Base-by-base conservation (phyloP, 2,113 vertebrate genomes). In the Ptilonorhynchus violaceus region DNA sequence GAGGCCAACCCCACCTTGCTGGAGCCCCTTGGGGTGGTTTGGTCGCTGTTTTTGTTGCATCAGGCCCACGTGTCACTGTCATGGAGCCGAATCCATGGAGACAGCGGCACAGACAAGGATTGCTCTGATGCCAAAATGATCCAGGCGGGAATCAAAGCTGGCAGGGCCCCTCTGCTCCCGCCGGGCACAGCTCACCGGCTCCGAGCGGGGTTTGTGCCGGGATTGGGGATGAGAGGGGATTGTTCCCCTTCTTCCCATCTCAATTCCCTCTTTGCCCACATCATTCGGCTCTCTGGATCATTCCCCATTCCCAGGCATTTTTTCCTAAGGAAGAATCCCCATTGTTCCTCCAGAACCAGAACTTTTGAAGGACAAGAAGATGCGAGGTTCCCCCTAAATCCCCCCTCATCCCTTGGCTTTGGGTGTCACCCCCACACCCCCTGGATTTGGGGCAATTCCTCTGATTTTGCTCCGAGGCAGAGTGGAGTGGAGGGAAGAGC, bases 311-410 rank as follows among this genome's bases (percentile, higher is more conserved):
- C 19, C 16, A 44, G 33, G 3, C 2, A 8, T 10, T 23, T 42
- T 16, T 69, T 66, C 31, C 18, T 6, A 8, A 17, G 23, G 23
- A 70, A 64, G 15, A 4, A 86, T 16, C 24, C 13, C 37, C 42
- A 9, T 10, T 47, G 77, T 41, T 59, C 28, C 47, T 35, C 47
- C 17, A n/a, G 23, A 69, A 24, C 16, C 55, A 11, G 28, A 33
- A 28, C 5, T 37, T 53, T 16, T 15, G 5, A 12, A 74, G 62
- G 19, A 14, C 21, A 22, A 6, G 10, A 30, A 24, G 35, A 13
- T 8, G 7, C 5, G 17, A 49, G 0, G 1, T 22, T 37, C 20
- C 10, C 20, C 49, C 35, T 33, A 4, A 15, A 31, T 4, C 1
- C 35, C 44, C 6, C 0, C 0, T n/a, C 17, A 1, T 4, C 7